Evolutionary conservation across 2,888 invertebrate genomes (phyloP), one percentile per base, ranked within the genome.

Genomic region (Archips xylosteana): DNA sequence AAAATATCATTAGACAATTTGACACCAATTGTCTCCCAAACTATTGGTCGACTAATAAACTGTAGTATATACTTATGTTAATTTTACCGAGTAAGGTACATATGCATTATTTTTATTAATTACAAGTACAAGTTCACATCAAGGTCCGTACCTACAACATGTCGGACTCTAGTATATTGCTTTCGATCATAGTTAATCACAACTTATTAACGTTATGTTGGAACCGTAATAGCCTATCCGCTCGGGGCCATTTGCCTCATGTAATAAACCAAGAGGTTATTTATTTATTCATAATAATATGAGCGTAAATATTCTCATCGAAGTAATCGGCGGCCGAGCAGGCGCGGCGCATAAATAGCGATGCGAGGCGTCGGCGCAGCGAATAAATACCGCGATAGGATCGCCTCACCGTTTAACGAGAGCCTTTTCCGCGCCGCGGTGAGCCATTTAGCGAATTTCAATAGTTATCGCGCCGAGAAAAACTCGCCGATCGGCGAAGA

Each of bases 371-470:
- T 88, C 86, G 84, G 87, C 87, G 87, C 86, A 85, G 81, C 87
- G 88, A 91, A 92, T 91, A 93, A 93, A 93, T 92, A 92, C 89
- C 86, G 88, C 86, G 90, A 92, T 92, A 90, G 87, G 87, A 93
- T 94, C 92, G 89, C 87, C 88, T 92, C 89, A 89, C 89, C 91
- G 91, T 92, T 94, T 94, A 94, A 93, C 92, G 90, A 92, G 92
- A 88, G 90, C 91, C 93, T 92, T 94, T 94, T 92, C 94, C 92
- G 89, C 92, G 89, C 90, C 90, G 92, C 91, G 91, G 92, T 89
- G 92, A 93, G 89, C 92, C 92, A 89, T 94, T 94, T 94, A 94
- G 94, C 94, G 92, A 94, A 94, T 94, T 94, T 94, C 94, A 93
- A 94, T 94, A 94, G 94, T 93, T 94, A 94, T 92, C 94, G 89